phyloP scores from a whole-genome alignment of 2,113 vertebrate species.

The Riparia riparia region DNA sequence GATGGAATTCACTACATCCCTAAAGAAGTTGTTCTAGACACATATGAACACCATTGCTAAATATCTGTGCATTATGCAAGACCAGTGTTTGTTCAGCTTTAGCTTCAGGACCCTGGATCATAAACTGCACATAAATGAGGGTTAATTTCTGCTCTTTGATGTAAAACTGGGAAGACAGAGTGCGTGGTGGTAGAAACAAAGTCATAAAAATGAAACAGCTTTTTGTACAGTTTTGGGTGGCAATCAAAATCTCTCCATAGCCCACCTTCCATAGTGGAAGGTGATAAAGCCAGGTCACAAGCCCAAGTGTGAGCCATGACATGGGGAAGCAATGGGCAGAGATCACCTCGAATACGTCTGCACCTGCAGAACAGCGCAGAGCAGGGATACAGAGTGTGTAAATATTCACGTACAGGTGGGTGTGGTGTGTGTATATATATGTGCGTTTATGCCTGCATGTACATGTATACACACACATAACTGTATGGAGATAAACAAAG shows the following conservation, averaged over 20 bases:
- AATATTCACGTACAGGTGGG: background rate
- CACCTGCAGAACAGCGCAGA: background rate
- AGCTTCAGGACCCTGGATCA: background rate
- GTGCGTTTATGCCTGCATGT: background rate
- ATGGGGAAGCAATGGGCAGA: background rate
- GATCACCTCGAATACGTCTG: background rate
- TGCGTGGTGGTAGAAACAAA: background rate
- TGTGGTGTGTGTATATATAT: fast-evolving
- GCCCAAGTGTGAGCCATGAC: background rate
- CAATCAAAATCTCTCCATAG: background rate
- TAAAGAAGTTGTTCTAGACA: background rate
- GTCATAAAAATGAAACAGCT: background rate
- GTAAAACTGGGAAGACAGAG: background rate
- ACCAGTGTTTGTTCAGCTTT: background rate
- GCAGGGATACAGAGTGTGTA: background rate
- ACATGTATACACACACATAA: background rate
- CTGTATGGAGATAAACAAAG: background rate
- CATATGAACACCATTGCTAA: background rate
- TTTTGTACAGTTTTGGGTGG: background rate
- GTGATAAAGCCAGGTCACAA: background rate
- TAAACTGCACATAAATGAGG: background rate
- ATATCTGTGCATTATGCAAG: background rate
- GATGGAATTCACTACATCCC: background rate
- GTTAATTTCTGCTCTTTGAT: background rate
- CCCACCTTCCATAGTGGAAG: background rate